phyloP scores from a whole-genome alignment of 2,888 invertebrate species.

The Drosophila pseudotalamancana region DNA sequence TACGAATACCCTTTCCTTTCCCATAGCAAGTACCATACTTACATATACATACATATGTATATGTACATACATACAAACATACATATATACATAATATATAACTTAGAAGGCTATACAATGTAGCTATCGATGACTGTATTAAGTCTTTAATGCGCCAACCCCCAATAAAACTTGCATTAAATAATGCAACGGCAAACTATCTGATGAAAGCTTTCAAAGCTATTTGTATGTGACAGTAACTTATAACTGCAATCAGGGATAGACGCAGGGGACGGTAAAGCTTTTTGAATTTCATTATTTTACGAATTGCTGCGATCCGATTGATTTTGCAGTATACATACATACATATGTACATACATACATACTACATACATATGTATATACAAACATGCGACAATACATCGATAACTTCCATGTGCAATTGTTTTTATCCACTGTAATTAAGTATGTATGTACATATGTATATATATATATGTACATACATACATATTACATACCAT shows the following conservation, averaged over 20 bases:
- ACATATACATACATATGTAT: too few relatives aligned
- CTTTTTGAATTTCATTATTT: conserved; percentile 32
- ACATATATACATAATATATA: neutral
- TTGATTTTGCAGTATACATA: neutral
- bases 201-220: conserved; percentile 27
- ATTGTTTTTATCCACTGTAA: conserved; percentile 9
- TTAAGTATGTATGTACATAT: too few relatives aligned
- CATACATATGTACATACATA: neutral
- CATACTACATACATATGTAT: neutral
- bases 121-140: too few relatives aligned
- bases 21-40: too few relatives aligned
- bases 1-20: too few relatives aligned
- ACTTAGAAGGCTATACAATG: too few relatives aligned
- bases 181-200: conserved; percentile 41
- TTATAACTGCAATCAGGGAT: conserved; percentile 29
- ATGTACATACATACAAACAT: neutral
- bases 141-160: too few relatives aligned
- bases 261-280: conserved; percentile 20
- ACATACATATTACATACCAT: neutral
- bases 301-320: conserved; percentile 6
- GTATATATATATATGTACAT: neutral
- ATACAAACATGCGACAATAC: neutral
- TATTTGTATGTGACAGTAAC: too few relatives aligned
- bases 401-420: neutral
- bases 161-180: conserved; percentile 6